Percentiles rank a stretch among this genome's conserved stretches.
Conservation (phyloP, 2,888 invertebrate genomes). For the Dryomyza anilis region DNA sequence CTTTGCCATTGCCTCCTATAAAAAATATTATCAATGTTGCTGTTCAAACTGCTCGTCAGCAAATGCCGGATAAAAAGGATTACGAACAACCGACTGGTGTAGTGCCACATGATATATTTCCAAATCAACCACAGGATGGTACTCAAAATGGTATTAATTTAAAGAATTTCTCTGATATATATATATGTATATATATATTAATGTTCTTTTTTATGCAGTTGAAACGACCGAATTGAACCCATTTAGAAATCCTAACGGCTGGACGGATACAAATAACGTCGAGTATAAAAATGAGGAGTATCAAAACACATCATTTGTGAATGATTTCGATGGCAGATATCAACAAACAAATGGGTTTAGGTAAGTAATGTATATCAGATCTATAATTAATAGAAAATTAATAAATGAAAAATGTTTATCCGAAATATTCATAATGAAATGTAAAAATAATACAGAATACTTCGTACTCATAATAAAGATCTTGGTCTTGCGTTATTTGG, state of each 20-base stretch:
- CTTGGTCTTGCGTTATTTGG: too few species aligned
- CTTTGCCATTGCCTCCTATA: conserved; percentile 77
- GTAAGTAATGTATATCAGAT: conserved; percentile 39
- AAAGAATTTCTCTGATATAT: too few species aligned
- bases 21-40: conserved; percentile 81
- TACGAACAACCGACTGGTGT: conserved; percentile 57
- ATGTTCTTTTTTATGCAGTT: conserved; percentile 22
- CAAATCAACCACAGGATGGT: conserved; percentile 37
- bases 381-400: background rate
- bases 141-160: too few species aligned
- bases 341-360: conserved; percentile 59
- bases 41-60: conserved; percentile 79
- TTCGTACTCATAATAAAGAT: too few species aligned
- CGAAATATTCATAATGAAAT: too few species aligned
- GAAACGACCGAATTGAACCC: conserved; percentile 60
- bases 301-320: conserved; percentile 58
- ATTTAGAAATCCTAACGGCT: conserved; percentile 56
- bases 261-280: conserved; percentile 47
- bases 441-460: too few species aligned
- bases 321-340: conserved; percentile 58
- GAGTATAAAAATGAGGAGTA: conserved; percentile 51
- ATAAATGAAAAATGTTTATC: too few species aligned
- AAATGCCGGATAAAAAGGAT: conserved; percentile 70
- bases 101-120: conserved; percentile 40
- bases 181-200: too few species aligned